Percentiles rank a stretch among this genome's conserved stretches.
phyloP scores from a whole-genome alignment of 2,113 vertebrate species.

The Cyanoramphus novaezelandiae region DNA sequence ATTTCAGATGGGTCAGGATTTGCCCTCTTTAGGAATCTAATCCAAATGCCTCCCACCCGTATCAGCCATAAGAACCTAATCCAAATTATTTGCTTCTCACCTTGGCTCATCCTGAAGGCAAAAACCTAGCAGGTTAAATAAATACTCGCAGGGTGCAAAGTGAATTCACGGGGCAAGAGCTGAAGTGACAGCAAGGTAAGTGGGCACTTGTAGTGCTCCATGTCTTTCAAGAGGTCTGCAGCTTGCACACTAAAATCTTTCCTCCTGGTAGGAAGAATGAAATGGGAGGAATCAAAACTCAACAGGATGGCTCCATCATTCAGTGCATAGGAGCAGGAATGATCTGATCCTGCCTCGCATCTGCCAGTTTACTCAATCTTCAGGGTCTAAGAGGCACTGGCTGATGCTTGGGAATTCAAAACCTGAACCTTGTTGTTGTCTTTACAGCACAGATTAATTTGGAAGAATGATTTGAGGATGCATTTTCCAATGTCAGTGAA shows the following conservation, averaged over 20 bases:
- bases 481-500: not conserved
- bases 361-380: not conserved
- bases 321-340: not conserved
- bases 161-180: conserved; percentile 53
- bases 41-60: conserved; percentile 31
- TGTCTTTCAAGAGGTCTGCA: not conserved
- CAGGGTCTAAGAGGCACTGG: not conserved
- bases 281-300: conserved; percentile 45
- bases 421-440: not conserved
- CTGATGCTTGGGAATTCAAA: not conserved
- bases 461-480: not conserved
- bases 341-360: not conserved
- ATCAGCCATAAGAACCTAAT: not conserved
- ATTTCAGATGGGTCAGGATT: conserved; percentile 32
- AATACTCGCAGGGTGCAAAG: conserved; percentile 55
- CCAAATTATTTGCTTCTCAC: conserved; percentile 66
- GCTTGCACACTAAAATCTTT: not conserved
- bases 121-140: conserved; percentile 69
- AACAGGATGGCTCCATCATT: not conserved
- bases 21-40: conserved; percentile 18
- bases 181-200: not conserved
- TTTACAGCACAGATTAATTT: not conserved
- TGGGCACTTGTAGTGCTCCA: not conserved
- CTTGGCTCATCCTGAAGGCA: conserved; percentile 66
- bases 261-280: not conserved